These are phyloP conservation scores for Rallus limicola DNA, from an alignment of 2,113 vertebrate genomes.

Conservation along the genomic window DNA sequence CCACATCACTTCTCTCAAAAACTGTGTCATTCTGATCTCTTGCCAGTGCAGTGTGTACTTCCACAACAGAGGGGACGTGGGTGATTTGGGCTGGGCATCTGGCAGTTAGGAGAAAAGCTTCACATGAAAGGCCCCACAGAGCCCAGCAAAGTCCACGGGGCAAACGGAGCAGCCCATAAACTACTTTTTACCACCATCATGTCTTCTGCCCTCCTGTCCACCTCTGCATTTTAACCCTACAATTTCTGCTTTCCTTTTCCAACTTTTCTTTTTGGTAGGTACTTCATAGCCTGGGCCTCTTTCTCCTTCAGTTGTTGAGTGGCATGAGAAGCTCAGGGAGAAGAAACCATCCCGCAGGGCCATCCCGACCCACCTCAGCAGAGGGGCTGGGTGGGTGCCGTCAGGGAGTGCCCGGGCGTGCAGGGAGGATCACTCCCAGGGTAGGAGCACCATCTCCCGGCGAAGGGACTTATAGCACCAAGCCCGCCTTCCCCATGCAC, in stretches of 20 bases:
- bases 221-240: neutral
- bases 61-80: fast-evolving
- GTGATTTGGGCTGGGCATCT: too few species aligned
- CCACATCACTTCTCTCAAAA: neutral
- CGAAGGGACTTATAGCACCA: neutral
- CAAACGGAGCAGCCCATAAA: neutral
- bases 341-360: neutral
- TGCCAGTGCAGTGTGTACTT: neutral
- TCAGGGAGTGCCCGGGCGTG: fast-evolving
- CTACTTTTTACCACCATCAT: neutral
- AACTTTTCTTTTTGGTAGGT: neutral
- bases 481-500: fast-evolving
- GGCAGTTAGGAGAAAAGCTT: neutral
- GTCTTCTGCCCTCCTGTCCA: neutral
- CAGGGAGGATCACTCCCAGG: neutral
- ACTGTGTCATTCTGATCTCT: neutral
- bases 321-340: neutral
- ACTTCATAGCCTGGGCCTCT: neutral
- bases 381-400: neutral
- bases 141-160: neutral
- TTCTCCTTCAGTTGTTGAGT: neutral
- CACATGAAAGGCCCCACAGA: neutral
- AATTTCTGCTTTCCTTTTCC: neutral
- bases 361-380: neutral
- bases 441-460: constrained; percentile 66